Percentiles rank a stretch among this genome's conserved stretches.
phyloP scores from a whole-genome alignment of 2,113 vertebrate species.

The Edolisoma coerulescens region DNA sequence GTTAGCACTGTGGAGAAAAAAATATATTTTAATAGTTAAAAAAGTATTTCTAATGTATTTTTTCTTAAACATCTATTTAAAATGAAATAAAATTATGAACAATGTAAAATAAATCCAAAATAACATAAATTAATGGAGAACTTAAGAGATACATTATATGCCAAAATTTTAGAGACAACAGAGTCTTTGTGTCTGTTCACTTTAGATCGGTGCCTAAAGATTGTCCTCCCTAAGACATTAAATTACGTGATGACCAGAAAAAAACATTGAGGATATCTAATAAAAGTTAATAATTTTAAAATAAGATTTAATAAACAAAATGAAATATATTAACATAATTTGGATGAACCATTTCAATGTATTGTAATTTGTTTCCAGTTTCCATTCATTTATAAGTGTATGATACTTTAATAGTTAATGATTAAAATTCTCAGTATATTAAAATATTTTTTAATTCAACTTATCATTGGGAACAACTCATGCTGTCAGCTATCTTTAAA shows the following conservation, averaged over 20 bases:
- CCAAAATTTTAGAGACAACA: neutral
- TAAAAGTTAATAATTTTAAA: neutral
- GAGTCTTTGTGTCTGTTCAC: no score
- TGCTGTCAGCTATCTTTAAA: neutral
- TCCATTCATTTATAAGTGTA: neutral
- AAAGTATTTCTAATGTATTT: neutral
- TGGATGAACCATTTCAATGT: rapidly evolving
- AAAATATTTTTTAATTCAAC: neutral
- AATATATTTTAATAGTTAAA: neutral
- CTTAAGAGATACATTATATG: neutral
- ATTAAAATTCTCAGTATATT: neutral
- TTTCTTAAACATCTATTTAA: neutral
- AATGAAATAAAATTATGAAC: neutral
- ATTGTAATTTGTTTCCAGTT: neutral
- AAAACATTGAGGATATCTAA: neutral
- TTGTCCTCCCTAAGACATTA: neutral
- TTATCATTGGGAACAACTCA: neutral
- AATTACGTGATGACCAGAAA: neutral
- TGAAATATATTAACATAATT: neutral
- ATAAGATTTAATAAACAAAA: neutral
- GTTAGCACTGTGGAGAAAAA: neutral
- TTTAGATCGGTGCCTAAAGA: neutral
- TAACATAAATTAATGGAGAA: neutral
- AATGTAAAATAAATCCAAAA: neutral
- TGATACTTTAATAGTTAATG: neutral